Evolutionary conservation across 2,113 vertebrate species (phyloP).

Genomic region (Atrichornis clamosus): DNA sequence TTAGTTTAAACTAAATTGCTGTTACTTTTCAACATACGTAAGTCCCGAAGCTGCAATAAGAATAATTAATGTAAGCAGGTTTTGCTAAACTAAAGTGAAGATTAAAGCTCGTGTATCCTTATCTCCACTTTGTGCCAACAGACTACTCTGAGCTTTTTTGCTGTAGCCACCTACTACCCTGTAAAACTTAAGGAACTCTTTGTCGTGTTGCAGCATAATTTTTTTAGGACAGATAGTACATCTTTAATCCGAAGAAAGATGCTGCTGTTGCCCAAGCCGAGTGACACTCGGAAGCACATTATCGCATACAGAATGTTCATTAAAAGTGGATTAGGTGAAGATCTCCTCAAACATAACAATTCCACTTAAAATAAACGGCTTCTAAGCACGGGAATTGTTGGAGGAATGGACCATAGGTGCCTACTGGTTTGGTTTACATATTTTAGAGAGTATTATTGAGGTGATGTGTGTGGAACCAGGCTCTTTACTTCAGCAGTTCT

Average conservation of each 20-base stretch:
- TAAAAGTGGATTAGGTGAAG: constrained; percentile 20
- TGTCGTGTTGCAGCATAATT: neutral
- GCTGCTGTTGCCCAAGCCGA: neutral
- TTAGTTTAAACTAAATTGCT: neutral
- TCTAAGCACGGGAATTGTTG: neutral
- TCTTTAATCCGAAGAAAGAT: neutral
- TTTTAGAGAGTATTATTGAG: neutral
- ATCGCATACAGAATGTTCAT: neutral
- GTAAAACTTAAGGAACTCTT: neutral
- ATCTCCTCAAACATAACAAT: neutral
- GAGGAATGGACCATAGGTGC: neutral
- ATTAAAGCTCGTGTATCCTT: neutral
- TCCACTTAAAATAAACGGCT: neutral
- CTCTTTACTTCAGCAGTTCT: neutral
- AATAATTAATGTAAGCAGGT: neutral
- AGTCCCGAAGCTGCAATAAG: neutral
- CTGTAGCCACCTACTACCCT: neutral
- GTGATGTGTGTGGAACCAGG: neutral
- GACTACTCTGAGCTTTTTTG: neutral
- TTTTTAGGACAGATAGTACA: neutral
- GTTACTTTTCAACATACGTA: neutral
- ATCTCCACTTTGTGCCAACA: neutral
- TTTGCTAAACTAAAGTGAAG: neutral
- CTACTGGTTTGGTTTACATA: neutral
- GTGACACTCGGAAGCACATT: neutral